Conservation (phyloP, 2,797 vertebrate genomes). For the Lophotriccus pileatus region DNA sequence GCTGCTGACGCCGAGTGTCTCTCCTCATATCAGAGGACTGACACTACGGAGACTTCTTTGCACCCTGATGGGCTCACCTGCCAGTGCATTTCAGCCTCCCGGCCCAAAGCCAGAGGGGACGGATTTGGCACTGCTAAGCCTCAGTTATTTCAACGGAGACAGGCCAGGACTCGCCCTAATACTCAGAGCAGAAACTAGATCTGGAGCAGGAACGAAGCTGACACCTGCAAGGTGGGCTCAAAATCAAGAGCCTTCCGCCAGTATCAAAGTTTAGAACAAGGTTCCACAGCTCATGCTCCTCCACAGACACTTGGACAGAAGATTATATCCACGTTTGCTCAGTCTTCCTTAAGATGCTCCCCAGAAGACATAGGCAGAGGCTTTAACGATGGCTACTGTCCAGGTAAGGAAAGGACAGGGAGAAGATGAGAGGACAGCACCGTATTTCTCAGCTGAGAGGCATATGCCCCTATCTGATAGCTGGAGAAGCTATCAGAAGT, state of each 20-base stretch:
- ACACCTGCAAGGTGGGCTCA: background rate
- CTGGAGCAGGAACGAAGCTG: background rate
- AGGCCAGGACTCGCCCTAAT: background rate
- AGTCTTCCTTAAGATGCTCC: background rate
- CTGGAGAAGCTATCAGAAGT: background rate
- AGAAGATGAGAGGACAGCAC: background rate
- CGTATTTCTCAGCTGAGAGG: background rate
- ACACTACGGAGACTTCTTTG: background rate
- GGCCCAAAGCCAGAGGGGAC: background rate
- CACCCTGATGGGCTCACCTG: background rate
- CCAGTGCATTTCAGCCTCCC: background rate
- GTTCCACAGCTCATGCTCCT: background rate
- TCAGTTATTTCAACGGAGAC: constrained; percentile 7
- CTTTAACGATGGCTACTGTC: background rate
- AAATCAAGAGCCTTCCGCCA: background rate
- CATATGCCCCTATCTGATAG: background rate
- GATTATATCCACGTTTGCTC: background rate
- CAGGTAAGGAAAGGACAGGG: background rate
- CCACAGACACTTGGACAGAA: rapidly evolving
- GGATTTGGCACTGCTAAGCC: background rate
- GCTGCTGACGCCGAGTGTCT: background rate
- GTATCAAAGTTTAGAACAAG: background rate
- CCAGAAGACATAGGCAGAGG: background rate
- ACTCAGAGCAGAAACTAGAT: background rate
- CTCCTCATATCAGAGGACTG: background rate